Conservation (phyloP, 1,140 invertebrate genomes). For the Drosophila dunni region DNA sequence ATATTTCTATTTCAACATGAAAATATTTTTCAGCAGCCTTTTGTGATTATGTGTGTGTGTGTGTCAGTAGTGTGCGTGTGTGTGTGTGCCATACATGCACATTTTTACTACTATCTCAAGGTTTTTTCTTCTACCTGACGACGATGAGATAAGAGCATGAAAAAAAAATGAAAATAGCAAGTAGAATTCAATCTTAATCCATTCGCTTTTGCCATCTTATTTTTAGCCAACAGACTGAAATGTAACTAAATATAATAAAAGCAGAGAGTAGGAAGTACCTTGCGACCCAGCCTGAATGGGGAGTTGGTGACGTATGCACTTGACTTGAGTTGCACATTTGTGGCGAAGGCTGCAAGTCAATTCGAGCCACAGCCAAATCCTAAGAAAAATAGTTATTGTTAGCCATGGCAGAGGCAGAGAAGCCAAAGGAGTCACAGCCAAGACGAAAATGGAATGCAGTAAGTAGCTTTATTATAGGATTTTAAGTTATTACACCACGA, state of each 20-base stretch:
- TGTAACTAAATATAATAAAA: conserved; percentile 42
- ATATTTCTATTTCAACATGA: conserved; percentile 79
- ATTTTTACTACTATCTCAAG: conserved; percentile 43
- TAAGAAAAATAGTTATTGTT: conserved; percentile 75
- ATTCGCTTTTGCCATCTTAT: conserved; percentile 43
- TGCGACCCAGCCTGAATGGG: conserved; percentile 49
- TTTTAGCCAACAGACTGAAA: conserved; percentile 14
- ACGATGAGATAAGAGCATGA: conserved; percentile 60
- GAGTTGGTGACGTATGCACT: conserved; percentile 69
- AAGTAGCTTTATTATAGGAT: conserved; percentile 81
- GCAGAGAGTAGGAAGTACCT: conserved; percentile 44
- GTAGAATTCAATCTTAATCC: conserved; percentile 77
- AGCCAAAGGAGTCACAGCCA: not conserved
- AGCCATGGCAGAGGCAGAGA: conserved; percentile 23
- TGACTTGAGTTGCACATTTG: conserved; percentile 74
- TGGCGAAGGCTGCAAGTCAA: conserved; percentile 55
- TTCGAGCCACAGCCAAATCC: conserved; percentile 63
- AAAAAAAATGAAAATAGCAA: conserved; percentile 38
- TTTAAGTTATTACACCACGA: conserved; percentile 73
- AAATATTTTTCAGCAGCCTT: conserved; percentile 71
- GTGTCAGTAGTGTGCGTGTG: not conserved
- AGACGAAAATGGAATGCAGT: conserved; percentile 37
- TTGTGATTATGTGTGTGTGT: conserved; percentile 27
- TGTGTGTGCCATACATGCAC: not conserved
- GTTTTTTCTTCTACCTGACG: conserved; percentile 64